Evolutionary conservation across 2,797 vertebrate species (phyloP).

Genomic region (Nothura maculosa): DNA sequence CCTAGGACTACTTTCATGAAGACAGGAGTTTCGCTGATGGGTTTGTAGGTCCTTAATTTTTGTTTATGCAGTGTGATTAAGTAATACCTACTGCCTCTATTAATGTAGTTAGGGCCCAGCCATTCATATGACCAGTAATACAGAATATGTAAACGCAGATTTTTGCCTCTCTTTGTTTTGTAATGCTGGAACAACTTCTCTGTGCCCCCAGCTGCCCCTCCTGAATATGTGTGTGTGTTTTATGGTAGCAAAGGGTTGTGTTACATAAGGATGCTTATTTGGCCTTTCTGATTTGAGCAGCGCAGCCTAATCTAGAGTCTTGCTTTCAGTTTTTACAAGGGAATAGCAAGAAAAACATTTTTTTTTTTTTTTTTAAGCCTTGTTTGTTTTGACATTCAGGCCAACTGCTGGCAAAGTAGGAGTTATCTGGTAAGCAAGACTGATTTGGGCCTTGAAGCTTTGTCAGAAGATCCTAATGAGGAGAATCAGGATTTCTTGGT

Average conservation of each 20-base stretch:
- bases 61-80: neutral
- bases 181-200: neutral
- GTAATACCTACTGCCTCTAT: neutral
- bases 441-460: neutral
- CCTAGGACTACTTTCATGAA: neutral
- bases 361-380: neutral
- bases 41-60: neutral
- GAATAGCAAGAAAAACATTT: neutral
- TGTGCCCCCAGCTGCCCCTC: too few relatives aligned
- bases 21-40: neutral
- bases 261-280: neutral
- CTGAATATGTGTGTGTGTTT: neutral
- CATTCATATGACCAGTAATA: neutral
- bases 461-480: neutral
- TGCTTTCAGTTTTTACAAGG: neutral
- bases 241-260: neutral
- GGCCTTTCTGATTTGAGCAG: neutral
- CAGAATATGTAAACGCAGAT: neutral
- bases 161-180: neutral
- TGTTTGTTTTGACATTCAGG: neutral
- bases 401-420: conserved; percentile 23
- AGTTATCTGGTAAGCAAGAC: neutral
- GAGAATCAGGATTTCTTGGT: conserved; percentile 36
- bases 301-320: neutral
- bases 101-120: neutral